These are phyloP conservation scores for Linepithema humile DNA, from an alignment of 1,140 invertebrate genomes.

Conservation along the genomic window DNA sequence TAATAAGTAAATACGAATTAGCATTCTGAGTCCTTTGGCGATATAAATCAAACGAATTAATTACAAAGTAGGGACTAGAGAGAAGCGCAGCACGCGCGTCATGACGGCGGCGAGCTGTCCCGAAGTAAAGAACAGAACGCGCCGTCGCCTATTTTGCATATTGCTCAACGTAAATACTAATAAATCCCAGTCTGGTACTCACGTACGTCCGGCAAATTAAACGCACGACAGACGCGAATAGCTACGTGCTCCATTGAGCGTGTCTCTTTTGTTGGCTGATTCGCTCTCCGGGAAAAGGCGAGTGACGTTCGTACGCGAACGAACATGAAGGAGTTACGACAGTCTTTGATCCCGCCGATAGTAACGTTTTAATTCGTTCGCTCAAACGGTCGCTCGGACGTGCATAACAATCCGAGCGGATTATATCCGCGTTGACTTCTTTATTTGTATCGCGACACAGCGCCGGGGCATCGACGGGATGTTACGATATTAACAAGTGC, in stretches of 20 bases:
- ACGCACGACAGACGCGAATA: slow-evolving; percentile 28
- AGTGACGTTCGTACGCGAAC: neutral
- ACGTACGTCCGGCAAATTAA: slow-evolving; percentile 58
- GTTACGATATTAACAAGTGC: slow-evolving; percentile 40
- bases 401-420: no score
- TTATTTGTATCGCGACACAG: neutral
- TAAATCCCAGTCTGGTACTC: slow-evolving; percentile 66
- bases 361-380: slow-evolving; percentile 18
- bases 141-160: slow-evolving; percentile 71
- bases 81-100: slow-evolving; percentile 24
- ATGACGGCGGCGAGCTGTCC: neutral
- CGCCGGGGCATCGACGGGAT: neutral
- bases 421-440: slow-evolving; percentile 7
- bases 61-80: slow-evolving; percentile 56
- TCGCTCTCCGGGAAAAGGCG: neutral
- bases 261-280: slow-evolving; percentile 10
- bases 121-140: slow-evolving; percentile 65
- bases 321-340: slow-evolving; percentile 2
- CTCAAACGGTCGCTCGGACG: slow-evolving; percentile 7
- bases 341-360: slow-evolving; percentile 10
- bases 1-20: slow-evolving; percentile 81
- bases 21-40: slow-evolving; percentile 76
- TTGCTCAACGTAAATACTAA: slow-evolving; percentile 76
- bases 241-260: slow-evolving; percentile 49
- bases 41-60: slow-evolving; percentile 81